Percentiles rank a stretch among this genome's conserved stretches.
phyloP scores from a whole-genome alignment of 2,797 vertebrate genomes.

The Coccyzus lansbergi region DNA sequence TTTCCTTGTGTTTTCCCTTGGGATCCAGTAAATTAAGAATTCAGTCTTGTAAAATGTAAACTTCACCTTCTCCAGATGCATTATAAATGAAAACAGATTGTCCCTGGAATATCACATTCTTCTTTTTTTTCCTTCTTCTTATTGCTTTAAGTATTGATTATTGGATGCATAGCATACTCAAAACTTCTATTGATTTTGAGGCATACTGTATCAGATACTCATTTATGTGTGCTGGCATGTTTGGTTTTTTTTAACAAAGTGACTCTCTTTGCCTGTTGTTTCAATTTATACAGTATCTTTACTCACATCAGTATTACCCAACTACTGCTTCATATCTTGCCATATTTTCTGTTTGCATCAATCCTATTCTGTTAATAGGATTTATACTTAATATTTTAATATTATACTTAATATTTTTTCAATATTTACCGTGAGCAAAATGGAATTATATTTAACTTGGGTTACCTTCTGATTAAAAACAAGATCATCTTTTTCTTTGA shows the following conservation, averaged over 20 bases:
- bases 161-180: not conserved
- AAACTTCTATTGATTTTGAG: not conserved
- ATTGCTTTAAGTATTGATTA: not conserved
- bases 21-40: not conserved
- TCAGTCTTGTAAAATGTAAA: not conserved
- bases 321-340: not conserved
- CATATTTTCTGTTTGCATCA: not conserved
- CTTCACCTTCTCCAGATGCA: not conserved
- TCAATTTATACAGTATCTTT: not conserved
- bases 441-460: not conserved
- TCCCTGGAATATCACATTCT: not conserved
- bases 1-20: not conserved
- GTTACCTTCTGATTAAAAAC: not conserved
- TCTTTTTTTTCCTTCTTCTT: not conserved
- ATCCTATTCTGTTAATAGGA: not conserved
- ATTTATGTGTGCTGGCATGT: not conserved
- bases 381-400: not conserved
- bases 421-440: slow-evolving; percentile 7
- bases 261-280: not conserved
- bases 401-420: not conserved
- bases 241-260: not conserved
- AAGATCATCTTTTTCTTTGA: not conserved
- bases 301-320: not conserved
- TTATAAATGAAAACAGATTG: not conserved
- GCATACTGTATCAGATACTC: not conserved